Evolutionary conservation across 2,888 invertebrate genomes (phyloP), one percentile per base, ranked within the genome.

Genomic region (Gryllus longicercus): DNA sequence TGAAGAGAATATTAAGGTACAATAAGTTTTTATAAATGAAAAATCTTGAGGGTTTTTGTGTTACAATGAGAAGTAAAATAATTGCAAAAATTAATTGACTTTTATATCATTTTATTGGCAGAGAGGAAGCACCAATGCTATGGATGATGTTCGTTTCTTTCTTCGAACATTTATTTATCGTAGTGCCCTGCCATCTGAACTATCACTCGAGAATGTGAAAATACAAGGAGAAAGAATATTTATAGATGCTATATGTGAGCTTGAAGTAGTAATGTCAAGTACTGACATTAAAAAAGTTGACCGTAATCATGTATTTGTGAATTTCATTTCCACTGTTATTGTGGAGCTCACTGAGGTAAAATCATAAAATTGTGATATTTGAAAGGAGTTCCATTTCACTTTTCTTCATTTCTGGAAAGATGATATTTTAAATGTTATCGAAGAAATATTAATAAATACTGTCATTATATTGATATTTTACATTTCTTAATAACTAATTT

Each of bases 271-370:
- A 10, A 18, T 63, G 14, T n/a, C n/a, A n/a, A 63, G n/a, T 63
- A 0, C 63, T 18, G 16, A 11, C 16, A 63, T 18, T 1, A n/a
- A 63, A 63, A n/a, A 63, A 8, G n/a, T n/a, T 63, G 63, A 63
- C n/a, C 63, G 63, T n/a, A 63, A 63, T n/a, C 63, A 63, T 63
- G 63, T 63, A n/a, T 63, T 63, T 63, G 14, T 63, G n/a, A 63
- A 63, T n/a, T 63, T 63, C 63, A 63, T 18, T n/a, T 63, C 14
- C 12, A 3, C 63, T 63, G 63, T 63, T 63, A 5, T 63, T 14
- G n/a, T 63, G 14, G 63, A 63, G n/a, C 14, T 63, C n/a, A 5
- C 63, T 12, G 14, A 63, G 63, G n/a, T 63, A 63, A 63, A 8
- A 16, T 63, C 3, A 63, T 63, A 10, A 4, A 14, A 18, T 63